phyloP scores from a whole-genome alignment of 2,797 vertebrate species.

The Dendrocincla tyrannina region DNA sequence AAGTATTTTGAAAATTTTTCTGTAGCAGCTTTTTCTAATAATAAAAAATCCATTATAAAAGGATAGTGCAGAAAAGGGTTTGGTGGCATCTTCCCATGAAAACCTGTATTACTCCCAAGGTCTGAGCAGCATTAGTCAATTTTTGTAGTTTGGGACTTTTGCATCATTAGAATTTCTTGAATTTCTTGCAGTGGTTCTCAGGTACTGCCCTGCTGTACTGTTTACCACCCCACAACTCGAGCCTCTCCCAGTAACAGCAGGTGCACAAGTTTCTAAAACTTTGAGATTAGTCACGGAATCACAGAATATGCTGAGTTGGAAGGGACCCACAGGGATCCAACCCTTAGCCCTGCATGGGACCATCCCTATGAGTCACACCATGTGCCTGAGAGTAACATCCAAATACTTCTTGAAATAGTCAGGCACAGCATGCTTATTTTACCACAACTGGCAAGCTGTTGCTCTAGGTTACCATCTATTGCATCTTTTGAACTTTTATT shows the following conservation, averaged over 20 bases:
- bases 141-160: not conserved
- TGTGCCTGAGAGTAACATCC: not conserved
- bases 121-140: not conserved
- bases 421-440: not conserved
- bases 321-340: not conserved
- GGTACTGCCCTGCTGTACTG: not conserved
- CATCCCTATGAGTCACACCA: not conserved
- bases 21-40: not conserved
- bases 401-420: not conserved
- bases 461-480: not conserved
- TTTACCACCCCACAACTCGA: rapidly evolving
- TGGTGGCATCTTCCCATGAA: not conserved
- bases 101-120: not conserved
- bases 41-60: not conserved
- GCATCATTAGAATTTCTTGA: not conserved
- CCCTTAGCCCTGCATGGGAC: not conserved
- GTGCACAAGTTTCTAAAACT: not conserved
- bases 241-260: not conserved
- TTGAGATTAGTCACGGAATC: not conserved
- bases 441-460: not conserved
- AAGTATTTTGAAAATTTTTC: not conserved
- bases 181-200: not conserved
- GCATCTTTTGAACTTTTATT: not conserved
- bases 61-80: not conserved
- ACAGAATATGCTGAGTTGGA: not conserved